These are phyloP conservation scores for Heliconius hewitsoni DNA, from an alignment of 1,140 invertebrate species.

Conservation along the genomic window DNA sequence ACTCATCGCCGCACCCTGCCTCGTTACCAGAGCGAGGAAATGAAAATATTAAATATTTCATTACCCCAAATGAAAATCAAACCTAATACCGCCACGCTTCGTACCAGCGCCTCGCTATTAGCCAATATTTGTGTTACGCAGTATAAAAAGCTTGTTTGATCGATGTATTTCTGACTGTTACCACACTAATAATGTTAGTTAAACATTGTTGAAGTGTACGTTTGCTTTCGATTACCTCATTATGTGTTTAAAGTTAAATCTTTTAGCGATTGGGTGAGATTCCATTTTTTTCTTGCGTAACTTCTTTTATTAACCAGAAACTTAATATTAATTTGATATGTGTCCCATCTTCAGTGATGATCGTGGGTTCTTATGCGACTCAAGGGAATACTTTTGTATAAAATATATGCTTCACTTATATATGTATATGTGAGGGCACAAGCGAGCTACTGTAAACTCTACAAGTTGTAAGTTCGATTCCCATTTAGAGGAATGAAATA, in stretches of 20 bases:
- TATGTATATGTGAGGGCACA: too few species aligned
- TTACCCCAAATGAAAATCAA: too few species aligned
- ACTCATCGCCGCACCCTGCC: too few species aligned
- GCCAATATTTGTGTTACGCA: not conserved
- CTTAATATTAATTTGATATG: too few species aligned
- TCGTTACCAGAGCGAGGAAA: too few species aligned
- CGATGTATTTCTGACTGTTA: conserved; percentile 5
- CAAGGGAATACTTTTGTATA: not conserved
- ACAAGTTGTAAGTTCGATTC: too few species aligned
- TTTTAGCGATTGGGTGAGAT: conserved; percentile 12
- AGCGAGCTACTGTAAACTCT: too few species aligned
- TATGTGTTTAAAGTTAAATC: conserved; percentile 5
- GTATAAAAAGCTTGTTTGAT: conserved; percentile 3
- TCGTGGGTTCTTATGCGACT: too few species aligned
- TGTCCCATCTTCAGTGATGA: too few species aligned
- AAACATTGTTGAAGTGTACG: not conserved
- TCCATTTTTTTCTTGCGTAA: not conserved
- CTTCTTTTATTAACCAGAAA: not conserved
- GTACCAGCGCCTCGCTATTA: not conserved
- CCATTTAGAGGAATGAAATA: too few species aligned
- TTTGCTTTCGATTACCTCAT: conserved; percentile 5
- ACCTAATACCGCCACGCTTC: too few species aligned
- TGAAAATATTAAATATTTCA: too few species aligned
- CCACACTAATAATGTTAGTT: not conserved
- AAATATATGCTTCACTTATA: not conserved